phyloP scores from a whole-genome alignment of 2,888 invertebrate species.

The Caenorhabditis wallacei region DNA sequence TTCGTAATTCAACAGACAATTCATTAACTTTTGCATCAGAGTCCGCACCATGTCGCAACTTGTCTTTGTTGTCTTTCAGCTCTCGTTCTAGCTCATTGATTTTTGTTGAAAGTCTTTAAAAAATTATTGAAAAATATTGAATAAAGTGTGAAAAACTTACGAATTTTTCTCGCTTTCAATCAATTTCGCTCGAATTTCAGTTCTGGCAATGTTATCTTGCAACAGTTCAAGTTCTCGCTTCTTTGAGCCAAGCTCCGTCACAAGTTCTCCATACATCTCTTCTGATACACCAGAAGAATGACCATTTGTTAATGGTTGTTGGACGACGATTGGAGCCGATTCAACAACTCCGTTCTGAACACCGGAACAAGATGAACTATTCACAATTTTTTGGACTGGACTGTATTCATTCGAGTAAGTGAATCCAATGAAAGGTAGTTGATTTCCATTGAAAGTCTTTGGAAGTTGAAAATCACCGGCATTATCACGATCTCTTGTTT shows the following conservation, averaged over 20 bases:
- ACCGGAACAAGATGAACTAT: background rate
- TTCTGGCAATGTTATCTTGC: conserved; percentile 40
- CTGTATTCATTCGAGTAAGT: conserved; percentile 91
- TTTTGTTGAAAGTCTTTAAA: conserved; percentile 43
- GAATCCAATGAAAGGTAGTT: conserved; percentile 98
- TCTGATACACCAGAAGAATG: conserved; percentile 32
- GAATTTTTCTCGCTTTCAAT: conserved; percentile 57
- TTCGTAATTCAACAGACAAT: conserved; percentile 46
- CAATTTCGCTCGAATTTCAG: conserved; percentile 41
- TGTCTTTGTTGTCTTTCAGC: conserved; percentile 53
- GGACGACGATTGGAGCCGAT: background rate
- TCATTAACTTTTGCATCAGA: conserved; percentile 57
- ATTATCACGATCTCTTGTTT: conserved; percentile 60
- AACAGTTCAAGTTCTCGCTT: conserved; percentile 44
- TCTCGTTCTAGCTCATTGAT: conserved; percentile 53
- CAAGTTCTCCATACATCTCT: conserved; percentile 28
- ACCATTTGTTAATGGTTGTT: conserved; percentile 40
- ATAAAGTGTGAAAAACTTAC: too few species aligned
- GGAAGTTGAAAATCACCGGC: conserved; percentile 97
- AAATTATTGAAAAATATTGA: too few species aligned
- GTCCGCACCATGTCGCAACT: conserved; percentile 37
- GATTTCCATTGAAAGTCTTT: conserved; percentile 98
- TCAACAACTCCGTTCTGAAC: conserved; percentile 25
- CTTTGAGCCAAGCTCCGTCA: conserved; percentile 33
- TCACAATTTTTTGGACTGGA: conserved; percentile 45